Evolutionary conservation across 2,797 vertebrate genomes (phyloP), one percentile per base, ranked within the genome.

Genomic region (Cossypha polioptera): DNA sequence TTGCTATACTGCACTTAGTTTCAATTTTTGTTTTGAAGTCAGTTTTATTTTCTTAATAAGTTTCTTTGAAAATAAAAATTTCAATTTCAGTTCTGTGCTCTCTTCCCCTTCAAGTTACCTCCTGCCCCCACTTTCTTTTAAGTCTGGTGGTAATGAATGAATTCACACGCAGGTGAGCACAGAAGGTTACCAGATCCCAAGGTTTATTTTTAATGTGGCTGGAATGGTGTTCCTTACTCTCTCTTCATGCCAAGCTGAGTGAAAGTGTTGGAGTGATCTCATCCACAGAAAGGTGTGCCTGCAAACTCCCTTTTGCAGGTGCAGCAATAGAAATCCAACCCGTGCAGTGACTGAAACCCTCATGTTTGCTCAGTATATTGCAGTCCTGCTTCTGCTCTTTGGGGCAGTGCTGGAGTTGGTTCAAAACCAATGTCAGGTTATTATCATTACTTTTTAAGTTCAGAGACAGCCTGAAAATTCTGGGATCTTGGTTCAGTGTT

Each of bases 21-120:
- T 95, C 71, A 92, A 33, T 88, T 94, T 96, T 97, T 98, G 65
- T 95, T 96, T 97, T 97, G 81, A 97, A 96, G 86, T 88, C 11
- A 20, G 40, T 90, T 95, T 95, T 94, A 67, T 96, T 97, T 97
- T 96, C 76, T 97, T 95, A 94, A 94, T 19, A 94, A 96, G 68
- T 96, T 96, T 38, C 45, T 97, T 97, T 83, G 50, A 92, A 95
- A 94, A 95, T 24, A 78, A 94, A 96, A 88, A 42, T 59, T 88
- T 84, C 36, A 81, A 45, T 92, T 90, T 88, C 65, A 83, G 59
- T 43, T 45, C 79, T 76, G 26, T 7, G 20, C 38, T 93, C 31
- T 74, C 81, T 88, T 78, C n/a, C 38, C 26, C 55, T 76, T 76
- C 31, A 78, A 62, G 67, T 62, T 91, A 43, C 55, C 89, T 89